phyloP scores from a whole-genome alignment of 2,113 vertebrate species.

The Marcusenius ussheri region DNA sequence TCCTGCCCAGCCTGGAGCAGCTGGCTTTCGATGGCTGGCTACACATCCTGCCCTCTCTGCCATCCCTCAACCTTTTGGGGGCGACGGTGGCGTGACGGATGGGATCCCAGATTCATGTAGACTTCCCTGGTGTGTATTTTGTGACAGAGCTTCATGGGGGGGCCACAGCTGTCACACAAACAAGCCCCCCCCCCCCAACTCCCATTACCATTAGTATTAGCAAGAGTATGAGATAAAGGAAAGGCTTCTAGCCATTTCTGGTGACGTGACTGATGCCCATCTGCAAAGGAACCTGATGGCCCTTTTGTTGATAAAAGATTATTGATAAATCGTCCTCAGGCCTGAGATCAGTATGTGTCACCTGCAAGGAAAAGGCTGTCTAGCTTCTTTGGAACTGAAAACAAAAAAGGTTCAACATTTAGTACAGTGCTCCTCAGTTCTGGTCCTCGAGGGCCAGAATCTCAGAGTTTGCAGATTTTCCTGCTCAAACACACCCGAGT shows the following conservation, averaged over 20 bases:
- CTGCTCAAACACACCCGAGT: background rate
- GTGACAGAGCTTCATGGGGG: constrained; percentile 41
- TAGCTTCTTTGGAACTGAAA: background rate
- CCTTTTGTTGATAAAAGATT: background rate
- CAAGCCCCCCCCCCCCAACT: constrained; percentile 24
- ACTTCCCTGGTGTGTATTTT: constrained; percentile 51
- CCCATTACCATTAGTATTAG: constrained; percentile 31
- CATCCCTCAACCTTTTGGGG: constrained; percentile 49
- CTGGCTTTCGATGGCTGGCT: constrained; percentile 65
- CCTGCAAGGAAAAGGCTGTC: background rate
- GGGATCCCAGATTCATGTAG: constrained; percentile 61
- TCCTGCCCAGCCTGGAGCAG: constrained; percentile 51
- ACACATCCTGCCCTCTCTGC: constrained; percentile 60
- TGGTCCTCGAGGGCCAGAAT: background rate
- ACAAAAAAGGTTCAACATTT: background rate
- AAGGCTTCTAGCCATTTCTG: background rate
- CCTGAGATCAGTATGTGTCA: background rate
- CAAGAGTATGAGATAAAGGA: constrained; percentile 17
- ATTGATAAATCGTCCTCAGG: background rate
- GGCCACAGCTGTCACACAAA: constrained; percentile 54
- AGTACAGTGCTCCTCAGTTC: background rate
- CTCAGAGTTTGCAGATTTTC: background rate
- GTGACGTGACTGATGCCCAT: background rate
- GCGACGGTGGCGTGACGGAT: constrained; percentile 62
- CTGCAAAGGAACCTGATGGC: background rate